phyloP scores from a whole-genome alignment of 1,140 invertebrate species.

The Monomorium pharaonis region DNA sequence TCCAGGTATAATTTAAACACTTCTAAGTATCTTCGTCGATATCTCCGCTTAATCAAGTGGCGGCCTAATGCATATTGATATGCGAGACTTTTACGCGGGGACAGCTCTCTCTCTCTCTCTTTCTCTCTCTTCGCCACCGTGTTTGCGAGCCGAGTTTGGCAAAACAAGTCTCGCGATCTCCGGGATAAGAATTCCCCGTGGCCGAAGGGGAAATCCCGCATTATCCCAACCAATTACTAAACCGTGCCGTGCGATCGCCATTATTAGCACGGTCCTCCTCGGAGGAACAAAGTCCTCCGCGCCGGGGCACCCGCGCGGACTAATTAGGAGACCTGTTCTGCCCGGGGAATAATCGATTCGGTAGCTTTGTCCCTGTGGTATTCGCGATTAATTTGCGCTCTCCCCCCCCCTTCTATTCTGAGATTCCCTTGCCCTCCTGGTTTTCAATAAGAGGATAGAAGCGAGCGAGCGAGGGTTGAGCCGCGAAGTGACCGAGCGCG shows the following conservation, averaged over 20 bases:
- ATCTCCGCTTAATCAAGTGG: background rate
- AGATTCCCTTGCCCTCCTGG: too few species aligned
- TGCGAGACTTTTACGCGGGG: background rate
- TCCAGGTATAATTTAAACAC: conserved; percentile 14
- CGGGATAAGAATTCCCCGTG: background rate
- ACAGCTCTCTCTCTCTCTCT: too few species aligned
- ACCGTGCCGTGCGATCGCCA: background rate
- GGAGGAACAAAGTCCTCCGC: conserved; percentile 58
- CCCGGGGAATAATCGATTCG: conserved; percentile 58
- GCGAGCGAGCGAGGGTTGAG: conserved; percentile 3
- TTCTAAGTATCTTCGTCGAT: background rate
- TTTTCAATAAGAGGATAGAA: conserved; percentile 58
- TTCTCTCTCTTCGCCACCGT: background rate
- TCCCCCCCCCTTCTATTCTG: background rate
- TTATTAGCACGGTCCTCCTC: conserved; percentile 14
- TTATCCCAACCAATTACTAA: conserved; percentile 30
- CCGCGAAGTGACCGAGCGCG: background rate
- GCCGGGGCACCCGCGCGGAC: conserved; percentile 30
- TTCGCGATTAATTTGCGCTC: conserved; percentile 62
- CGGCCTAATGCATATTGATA: background rate
- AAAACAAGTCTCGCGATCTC: background rate
- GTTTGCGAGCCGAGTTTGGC: background rate
- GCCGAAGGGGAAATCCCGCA: background rate
- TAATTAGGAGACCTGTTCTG: conserved; percentile 59
- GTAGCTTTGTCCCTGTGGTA: conserved; percentile 41